Evolutionary conservation across 2,888 invertebrate genomes (phyloP).

Genomic region (Nephrocerus scutellatus): DNA sequence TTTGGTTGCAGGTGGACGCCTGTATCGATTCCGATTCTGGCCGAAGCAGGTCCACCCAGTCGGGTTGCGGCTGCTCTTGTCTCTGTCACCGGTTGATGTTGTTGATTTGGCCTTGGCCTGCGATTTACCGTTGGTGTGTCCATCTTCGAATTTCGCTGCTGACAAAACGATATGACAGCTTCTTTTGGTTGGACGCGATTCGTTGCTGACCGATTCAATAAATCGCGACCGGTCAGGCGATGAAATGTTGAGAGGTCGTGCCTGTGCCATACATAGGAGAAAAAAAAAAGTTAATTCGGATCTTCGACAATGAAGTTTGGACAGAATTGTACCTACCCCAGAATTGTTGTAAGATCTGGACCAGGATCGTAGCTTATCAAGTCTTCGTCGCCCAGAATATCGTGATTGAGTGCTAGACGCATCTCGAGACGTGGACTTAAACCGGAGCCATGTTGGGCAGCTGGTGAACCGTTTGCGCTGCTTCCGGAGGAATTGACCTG

Average conservation of each 20-base stretch:
- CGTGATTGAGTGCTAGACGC: constrained; percentile 55
- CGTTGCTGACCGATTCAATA: constrained; percentile 45
- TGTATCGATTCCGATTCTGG: constrained; percentile 34
- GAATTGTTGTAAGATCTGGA: constrained; percentile 48
- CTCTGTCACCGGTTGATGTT: constrained; percentile 7
- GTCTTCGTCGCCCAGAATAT: constrained; percentile 52
- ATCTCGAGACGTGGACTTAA: constrained; percentile 62
- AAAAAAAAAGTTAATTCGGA: background rate
- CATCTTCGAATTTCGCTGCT: constrained; percentile 50
- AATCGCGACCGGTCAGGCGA: constrained; percentile 48
- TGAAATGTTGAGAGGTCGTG: constrained; percentile 51
- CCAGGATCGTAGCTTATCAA: constrained; percentile 49
- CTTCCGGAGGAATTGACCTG: constrained; percentile 22
- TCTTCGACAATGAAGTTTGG: background rate
- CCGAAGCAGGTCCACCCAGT: constrained; percentile 33
- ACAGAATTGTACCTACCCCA: constrained; percentile 36
- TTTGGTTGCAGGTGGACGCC: constrained; percentile 42
- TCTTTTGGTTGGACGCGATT: constrained; percentile 48
- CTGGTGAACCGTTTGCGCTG: constrained; percentile 25
- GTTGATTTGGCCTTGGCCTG: constrained; percentile 36
- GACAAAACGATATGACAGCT: constrained; percentile 49
- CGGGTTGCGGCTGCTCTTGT: constrained; percentile 31
- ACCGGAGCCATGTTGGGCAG: constrained; percentile 37
- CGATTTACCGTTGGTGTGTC: constrained; percentile 49
- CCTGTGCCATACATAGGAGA: constrained; percentile 23